Evolutionary conservation across 2,888 invertebrate species (phyloP).

Genomic region (Trissoscelio sp.): DNA sequence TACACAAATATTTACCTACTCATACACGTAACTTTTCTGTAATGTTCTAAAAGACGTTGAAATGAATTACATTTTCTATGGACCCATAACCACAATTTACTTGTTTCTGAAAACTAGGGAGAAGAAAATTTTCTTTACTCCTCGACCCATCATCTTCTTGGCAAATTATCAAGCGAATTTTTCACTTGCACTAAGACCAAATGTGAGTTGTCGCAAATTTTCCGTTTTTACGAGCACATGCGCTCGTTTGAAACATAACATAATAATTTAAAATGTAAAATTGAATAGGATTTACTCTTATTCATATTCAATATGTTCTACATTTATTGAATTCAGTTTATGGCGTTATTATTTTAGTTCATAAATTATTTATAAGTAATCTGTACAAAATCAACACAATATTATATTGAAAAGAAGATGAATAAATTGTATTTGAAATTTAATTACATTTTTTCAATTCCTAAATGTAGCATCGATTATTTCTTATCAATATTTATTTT

Average conservation of each 20-base stretch:
- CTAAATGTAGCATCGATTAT: too few species aligned
- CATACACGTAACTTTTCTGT: constrained; percentile 18
- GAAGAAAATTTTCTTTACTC: constrained; percentile 25
- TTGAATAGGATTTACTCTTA: too few species aligned
- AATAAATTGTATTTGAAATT: too few species aligned
- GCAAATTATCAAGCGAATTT: constrained; percentile 26
- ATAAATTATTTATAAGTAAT: too few species aligned
- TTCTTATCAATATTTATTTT: too few species aligned
- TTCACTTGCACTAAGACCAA: neutral
- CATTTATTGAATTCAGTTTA: too few species aligned
- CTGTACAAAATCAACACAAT: too few species aligned
- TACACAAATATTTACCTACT: constrained; percentile 44
- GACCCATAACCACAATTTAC: constrained; percentile 51
- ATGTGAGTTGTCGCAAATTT: neutral
- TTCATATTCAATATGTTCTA: neutral
- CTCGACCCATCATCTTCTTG: constrained; percentile 18
- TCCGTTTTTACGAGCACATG: neutral
- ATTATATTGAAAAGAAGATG: too few species aligned
- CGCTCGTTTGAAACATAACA: neutral
- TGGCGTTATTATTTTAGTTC: too few species aligned
- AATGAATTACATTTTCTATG: constrained; percentile 44
- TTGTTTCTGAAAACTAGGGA: constrained; percentile 7
- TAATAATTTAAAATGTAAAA: neutral
- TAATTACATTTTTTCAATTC: too few species aligned
- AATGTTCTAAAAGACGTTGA: constrained; percentile 21